Evolutionary conservation across 30 jellyfish, hydroid and myxozoan species (phyloP).

Genomic region (Aurelia coerulea): DNA sequence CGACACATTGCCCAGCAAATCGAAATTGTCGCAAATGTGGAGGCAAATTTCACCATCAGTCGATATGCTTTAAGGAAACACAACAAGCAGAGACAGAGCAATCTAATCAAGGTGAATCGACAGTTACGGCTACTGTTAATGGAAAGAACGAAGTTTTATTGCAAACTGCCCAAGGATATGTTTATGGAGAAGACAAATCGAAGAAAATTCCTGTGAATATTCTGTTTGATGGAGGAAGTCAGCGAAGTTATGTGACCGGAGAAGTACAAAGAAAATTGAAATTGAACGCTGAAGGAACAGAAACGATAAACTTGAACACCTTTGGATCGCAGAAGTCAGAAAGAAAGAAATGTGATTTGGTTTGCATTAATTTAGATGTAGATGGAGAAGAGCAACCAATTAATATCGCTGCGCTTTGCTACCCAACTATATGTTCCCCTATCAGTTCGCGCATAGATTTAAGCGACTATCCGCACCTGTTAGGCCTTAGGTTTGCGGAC

Average conservation of each 20-base stretch:
- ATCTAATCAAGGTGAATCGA: background rate
- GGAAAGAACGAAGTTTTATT: slow-evolving; percentile 20
- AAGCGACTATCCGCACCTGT: slow-evolving; percentile 37
- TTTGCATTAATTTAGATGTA: slow-evolving; percentile 18
- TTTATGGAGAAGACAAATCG: slow-evolving; percentile 35
- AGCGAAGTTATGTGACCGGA: slow-evolving; percentile 49
- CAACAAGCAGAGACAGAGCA: background rate
- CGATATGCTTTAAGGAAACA: background rate
- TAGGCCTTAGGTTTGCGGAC: slow-evolving; percentile 48
- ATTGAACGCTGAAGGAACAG: slow-evolving; percentile 24
- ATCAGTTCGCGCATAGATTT: slow-evolving; percentile 18
- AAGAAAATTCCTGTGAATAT: slow-evolving; percentile 6
- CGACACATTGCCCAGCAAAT: background rate
- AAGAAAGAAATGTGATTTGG: slow-evolving; percentile 31
- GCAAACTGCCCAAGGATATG: slow-evolving; percentile 54
- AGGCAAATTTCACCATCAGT: slow-evolving; percentile 7
- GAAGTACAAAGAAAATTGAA: slow-evolving; percentile 23
- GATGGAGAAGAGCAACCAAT: slow-evolving; percentile 11
- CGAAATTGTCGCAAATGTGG: slow-evolving; percentile 22
- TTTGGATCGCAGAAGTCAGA: slow-evolving; percentile 51
- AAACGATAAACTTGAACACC: slow-evolving; percentile 30
- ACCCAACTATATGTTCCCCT: slow-evolving; percentile 21
- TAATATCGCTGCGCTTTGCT: slow-evolving; percentile 15
- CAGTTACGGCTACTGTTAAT: slow-evolving; percentile 12
- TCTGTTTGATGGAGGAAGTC: slow-evolving; percentile 63